Evolutionary conservation across 2,888 invertebrate genomes (phyloP), one percentile per base, ranked within the genome.

Genomic region (Pinctada fucata): DNA sequence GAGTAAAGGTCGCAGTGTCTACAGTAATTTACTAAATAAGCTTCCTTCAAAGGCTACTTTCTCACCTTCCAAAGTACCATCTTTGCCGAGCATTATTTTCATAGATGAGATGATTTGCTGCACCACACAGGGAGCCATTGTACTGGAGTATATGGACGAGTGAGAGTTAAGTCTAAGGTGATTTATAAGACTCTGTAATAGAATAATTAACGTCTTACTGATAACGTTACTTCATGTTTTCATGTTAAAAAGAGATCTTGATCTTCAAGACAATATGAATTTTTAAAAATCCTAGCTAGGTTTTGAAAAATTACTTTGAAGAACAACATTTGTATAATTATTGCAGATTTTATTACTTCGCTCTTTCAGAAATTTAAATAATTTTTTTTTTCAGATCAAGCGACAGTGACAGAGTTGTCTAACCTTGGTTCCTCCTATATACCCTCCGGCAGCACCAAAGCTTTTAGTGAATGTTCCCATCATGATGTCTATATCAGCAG

Each of bases 381-480:
- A 58, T 58, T 10, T 10, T 10, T 58, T 52, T 58, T 58, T 6
- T 58, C 58, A 58, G 58, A 13, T 58, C 8, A 58, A 58, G 58
- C 6, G 13, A 6, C 13, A 58, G 13, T 58, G 58, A 31, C 13
- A 1, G 6, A 58, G 13, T 58, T 10, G 13, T 69, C 84, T 83
- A 81, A 96, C 96, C 94, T 95, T 96, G 45, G 95, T 94, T 81
- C 99, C 99, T 3, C 97, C 99, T 85, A 99, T 96, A 92, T 99
- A 99, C 6, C 99, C 99, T 68, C 99, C 99, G 82, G 97, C 96
- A 71, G 97, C 96, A 75, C 97, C 98, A 93, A 99, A 99, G 92
- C 98, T 98, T 94, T 99, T 99, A 0, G 99, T 99, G 92, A 98
- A 98, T 47, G 99, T 99, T 85, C 99, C 99, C 99, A 99, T 99